These are phyloP conservation scores for Zaprionus africanus DNA, from an alignment of 1,140 invertebrate species.

Conservation along the genomic window DNA sequence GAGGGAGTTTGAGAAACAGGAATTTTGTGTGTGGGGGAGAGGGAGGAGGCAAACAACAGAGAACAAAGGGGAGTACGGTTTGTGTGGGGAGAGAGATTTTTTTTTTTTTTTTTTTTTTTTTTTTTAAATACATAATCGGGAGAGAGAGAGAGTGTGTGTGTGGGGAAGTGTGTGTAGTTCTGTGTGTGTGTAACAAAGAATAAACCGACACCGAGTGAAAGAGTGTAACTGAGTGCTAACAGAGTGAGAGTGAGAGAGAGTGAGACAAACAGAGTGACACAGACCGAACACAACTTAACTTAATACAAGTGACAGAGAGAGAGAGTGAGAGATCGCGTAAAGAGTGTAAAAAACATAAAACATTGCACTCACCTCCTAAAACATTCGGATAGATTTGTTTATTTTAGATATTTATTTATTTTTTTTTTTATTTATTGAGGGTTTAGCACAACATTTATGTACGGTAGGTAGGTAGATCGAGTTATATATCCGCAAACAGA, in stretches of 20 bases:
- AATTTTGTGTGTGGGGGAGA: not conserved
- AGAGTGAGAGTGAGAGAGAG: constrained; percentile 22
- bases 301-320: constrained; percentile 6
- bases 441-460: constrained; percentile 79
- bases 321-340: constrained; percentile 19
- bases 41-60: constrained; percentile 12
- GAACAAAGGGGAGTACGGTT: not conserved
- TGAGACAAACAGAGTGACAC: constrained; percentile 33
- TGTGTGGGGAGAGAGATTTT: constrained; percentile 6
- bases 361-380: constrained; percentile 78
- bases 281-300: constrained; percentile 5
- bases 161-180: constrained; percentile 29
- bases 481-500: constrained; percentile 71
- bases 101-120: no score
- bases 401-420: constrained; percentile 43
- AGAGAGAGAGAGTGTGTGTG: constrained; percentile 9
- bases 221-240: constrained; percentile 12
- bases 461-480: constrained; percentile 18
- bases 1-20: not conserved
- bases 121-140: no score
- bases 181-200: constrained; percentile 44
- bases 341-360: constrained; percentile 55
- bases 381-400: constrained; percentile 66
- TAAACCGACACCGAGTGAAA: constrained; percentile 63
- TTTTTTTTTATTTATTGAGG: constrained; percentile 23